Base-by-base conservation (phyloP, 1,140 invertebrate species). In the Liolophura sinensis region DNA sequence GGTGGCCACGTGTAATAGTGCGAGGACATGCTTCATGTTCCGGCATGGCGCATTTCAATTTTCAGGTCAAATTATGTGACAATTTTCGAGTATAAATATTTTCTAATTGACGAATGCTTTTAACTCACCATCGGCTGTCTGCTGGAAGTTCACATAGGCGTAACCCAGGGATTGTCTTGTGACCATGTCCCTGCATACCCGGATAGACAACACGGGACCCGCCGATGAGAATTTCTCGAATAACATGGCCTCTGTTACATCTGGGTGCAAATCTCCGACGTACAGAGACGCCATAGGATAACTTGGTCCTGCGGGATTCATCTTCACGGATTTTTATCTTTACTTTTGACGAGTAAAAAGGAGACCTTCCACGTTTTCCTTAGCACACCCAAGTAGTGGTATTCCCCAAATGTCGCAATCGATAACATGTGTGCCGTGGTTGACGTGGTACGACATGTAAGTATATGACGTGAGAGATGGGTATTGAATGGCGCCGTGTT, bases 61-160 rank as follows among this genome's bases (percentile, higher is more conserved):
- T 40, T 40, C 9, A 40, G 31, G 31, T 40, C 31, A 40, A 40
- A 40, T 40, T 40, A 5, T 5, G 31, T 40, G 3, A 40, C 31
- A 40, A 40, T 40, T 9, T 40, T 40, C 31, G 9, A 9, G 31
- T 40, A 5, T 40, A 40, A 40, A 9, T 40, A 40, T 9, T 5
- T 40, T 40, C 9, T 40, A 5, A 40, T 9, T 40, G 31, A 40
- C n/a, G 3, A 40, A 40, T 9, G 31, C 3, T 9, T 22, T 58
- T 50, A 16, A 68, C 73, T 73, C 77, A 83, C 82, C 83, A 90
- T 99, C 97, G 75, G 93, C 93, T 73, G 97, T 95, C 85, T 99
- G 96, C 86, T 99, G 96, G 85, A 99, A 99, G 86, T 99, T 99
- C 72, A 99, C 97, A 84, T 99, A 99, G 71, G 97, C 98, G 88